These are phyloP conservation scores for Agrilus cyanescens DNA, from an alignment of 2,888 invertebrate genomes.

Conservation along the genomic window DNA sequence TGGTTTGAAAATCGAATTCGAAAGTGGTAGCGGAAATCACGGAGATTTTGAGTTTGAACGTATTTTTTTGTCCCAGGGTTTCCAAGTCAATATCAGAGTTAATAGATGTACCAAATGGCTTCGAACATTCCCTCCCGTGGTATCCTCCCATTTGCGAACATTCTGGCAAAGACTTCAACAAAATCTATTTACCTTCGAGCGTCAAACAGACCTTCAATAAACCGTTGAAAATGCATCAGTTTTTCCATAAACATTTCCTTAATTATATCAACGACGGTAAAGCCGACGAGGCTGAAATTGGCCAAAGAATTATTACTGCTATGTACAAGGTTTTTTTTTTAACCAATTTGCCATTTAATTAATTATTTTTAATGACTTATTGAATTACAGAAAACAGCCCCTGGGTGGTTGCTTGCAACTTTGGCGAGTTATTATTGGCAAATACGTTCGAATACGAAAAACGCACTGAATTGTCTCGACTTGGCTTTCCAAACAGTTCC, in stretches of 20 bases:
- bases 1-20: neutral
- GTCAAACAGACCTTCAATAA: constrained; percentile 24
- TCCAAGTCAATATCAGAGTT: constrained; percentile 45
- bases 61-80: constrained; percentile 29
- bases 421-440: constrained; percentile 71
- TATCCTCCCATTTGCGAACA: constrained; percentile 57
- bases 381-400: constrained; percentile 50
- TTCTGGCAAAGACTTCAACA: constrained; percentile 23
- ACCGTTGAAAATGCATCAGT: constrained; percentile 23
- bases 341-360: constrained; percentile 10
- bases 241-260: constrained; percentile 27
- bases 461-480: constrained; percentile 59
- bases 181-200: constrained; percentile 29
- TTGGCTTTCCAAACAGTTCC: constrained; percentile 48
- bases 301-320: constrained; percentile 62
- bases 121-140: constrained; percentile 64
- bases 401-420: constrained; percentile 61
- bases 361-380: constrained; percentile 15
- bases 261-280: constrained; percentile 32
- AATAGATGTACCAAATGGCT: constrained; percentile 46
- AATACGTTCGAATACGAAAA: constrained; percentile 52
- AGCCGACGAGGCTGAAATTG: constrained; percentile 57
- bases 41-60: neutral
- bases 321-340: constrained; percentile 44
- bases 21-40: neutral